These are phyloP conservation scores for Ammodytes dubius DNA, from an alignment of 2,113 vertebrate genomes.

Conservation along the genomic window DNA sequence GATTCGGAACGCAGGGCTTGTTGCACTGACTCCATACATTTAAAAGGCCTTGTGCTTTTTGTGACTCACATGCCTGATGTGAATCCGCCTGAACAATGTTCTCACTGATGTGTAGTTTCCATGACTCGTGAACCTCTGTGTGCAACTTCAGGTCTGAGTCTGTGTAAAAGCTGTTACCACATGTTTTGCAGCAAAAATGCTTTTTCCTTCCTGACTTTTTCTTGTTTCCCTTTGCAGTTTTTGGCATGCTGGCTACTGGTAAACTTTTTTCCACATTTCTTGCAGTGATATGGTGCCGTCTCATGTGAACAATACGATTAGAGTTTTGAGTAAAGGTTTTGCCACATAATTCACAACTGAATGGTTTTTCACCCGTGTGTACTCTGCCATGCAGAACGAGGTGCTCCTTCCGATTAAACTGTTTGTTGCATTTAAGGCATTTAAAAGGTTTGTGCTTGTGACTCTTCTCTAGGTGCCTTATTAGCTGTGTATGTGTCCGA, in stretches of 20 bases:
- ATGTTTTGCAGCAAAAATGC: too few species aligned
- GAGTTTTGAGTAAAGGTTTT: constrained; percentile 27
- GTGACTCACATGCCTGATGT: constrained; percentile 30
- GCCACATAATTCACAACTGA: constrained; percentile 22
- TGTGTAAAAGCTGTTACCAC: not conserved
- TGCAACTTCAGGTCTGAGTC: constrained; percentile 31
- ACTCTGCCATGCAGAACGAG: not conserved
- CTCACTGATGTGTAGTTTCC: constrained; percentile 29
- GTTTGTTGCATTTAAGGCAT: constrained; percentile 34
- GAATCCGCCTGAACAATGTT: constrained; percentile 18
- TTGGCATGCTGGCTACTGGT: not conserved
- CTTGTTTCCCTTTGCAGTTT: not conserved
- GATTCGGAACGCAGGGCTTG: too few species aligned
- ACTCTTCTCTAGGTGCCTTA: constrained; percentile 14
- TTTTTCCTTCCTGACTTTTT: too few species aligned
- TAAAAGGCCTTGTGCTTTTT: constrained; percentile 33
- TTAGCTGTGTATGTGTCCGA: constrained; percentile 4
- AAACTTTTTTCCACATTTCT: constrained; percentile 3
- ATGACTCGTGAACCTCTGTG: constrained; percentile 26
- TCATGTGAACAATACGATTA: constrained; percentile 14
- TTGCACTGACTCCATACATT: constrained; percentile 37
- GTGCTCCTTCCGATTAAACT: constrained; percentile 9
- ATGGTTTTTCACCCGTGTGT: constrained; percentile 35
- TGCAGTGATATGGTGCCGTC: constrained; percentile 11
- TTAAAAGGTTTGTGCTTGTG: constrained; percentile 40